These are phyloP conservation scores for Eupithecia subfuscata DNA, from an alignment of 2,888 invertebrate species.

Conservation along the genomic window DNA sequence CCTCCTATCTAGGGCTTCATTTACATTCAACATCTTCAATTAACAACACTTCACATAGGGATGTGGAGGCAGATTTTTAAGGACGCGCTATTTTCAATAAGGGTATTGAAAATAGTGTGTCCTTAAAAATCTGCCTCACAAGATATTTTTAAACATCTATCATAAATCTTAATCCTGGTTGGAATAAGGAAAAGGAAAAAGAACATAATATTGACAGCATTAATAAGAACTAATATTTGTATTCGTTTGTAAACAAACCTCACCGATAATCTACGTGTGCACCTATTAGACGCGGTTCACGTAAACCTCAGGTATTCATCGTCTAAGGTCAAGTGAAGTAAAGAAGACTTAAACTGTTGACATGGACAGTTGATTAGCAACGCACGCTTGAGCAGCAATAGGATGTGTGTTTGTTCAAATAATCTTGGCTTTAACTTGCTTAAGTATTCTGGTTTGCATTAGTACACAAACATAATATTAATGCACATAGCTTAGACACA, in stretches of 20 bases:
- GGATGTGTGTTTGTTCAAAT: constrained; percentile 1
- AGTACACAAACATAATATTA: background rate
- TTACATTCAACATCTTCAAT: background rate
- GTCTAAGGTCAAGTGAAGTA: constrained; percentile 5
- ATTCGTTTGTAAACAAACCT: constrained; percentile 10
- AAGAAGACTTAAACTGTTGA: constrained; percentile 2
- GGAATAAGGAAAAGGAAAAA: background rate
- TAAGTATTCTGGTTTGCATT: background rate
- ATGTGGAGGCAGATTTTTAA: too few relatives aligned
- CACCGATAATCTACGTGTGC: background rate
- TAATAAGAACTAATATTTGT: constrained; percentile 6
- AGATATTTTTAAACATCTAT: background rate
- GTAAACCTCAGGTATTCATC: constrained; percentile 2
- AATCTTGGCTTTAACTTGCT: background rate
- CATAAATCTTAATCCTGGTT: background rate
- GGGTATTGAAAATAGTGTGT: too few relatives aligned
- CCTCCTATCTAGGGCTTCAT: background rate
- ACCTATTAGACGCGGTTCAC: background rate
- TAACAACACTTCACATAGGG: too few relatives aligned
- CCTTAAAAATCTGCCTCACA: too few relatives aligned
- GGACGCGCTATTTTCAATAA: too few relatives aligned
- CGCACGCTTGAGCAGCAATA: background rate
- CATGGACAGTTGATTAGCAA: constrained; percentile 10
- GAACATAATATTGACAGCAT: background rate
- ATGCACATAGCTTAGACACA: background rate